These are phyloP conservation scores for Manis pentadactyla DNA, from an alignment of 2,797 vertebrate genomes.

Conservation along the genomic window DNA sequence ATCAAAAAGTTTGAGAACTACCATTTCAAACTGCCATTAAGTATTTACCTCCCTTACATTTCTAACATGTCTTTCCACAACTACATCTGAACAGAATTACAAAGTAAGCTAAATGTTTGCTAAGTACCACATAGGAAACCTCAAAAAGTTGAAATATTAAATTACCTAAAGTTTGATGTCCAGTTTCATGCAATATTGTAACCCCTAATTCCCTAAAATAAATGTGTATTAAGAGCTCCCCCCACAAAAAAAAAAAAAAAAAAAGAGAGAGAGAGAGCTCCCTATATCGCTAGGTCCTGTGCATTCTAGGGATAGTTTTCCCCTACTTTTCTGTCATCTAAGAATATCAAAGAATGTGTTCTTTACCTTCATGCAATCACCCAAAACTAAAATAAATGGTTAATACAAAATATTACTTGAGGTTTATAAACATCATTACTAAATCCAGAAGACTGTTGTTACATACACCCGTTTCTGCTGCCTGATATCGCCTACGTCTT, in stretches of 20 bases:
- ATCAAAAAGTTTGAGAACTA: background rate
- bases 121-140: background rate
- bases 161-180: background rate
- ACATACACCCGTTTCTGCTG: background rate
- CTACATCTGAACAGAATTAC: background rate
- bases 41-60: background rate
- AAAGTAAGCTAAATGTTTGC: background rate
- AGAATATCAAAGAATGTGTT: background rate
- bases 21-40: background rate
- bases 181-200: background rate
- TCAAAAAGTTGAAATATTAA: background rate
- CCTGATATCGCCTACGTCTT: background rate
- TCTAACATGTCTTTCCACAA: background rate
- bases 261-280: no score
- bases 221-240: background rate
- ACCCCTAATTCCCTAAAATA: background rate
- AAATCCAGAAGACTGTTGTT: background rate
- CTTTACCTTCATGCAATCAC: background rate
- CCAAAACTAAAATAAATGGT: background rate
- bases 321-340: conserved; percentile 2
- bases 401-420: background rate
- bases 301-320: background rate
- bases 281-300: background rate
- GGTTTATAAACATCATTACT: background rate
- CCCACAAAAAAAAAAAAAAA: no score